Evolutionary conservation across 2,797 vertebrate species (phyloP), one percentile per base, ranked within the genome.

Genomic region (Gastrophryne carolinensis): DNA sequence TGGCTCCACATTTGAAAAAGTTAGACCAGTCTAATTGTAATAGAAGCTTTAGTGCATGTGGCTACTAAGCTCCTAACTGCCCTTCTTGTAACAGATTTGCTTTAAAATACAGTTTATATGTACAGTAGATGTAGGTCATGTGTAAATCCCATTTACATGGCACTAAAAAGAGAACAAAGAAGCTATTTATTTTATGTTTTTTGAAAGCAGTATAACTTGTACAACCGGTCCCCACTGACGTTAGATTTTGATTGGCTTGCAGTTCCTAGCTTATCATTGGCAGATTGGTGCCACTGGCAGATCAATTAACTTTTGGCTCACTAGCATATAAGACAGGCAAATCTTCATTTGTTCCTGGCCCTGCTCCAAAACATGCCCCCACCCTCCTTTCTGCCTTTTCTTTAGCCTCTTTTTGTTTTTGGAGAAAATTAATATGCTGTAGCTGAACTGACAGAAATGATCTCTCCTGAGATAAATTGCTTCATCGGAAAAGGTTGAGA

Each of bases 391-490:
- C 66, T 75, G 79, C 82, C 80, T 74, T 70, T 50, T 49, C 3
- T 67, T 29, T 60, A 47, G 19, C 29, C 17, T 84, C 86, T 88
- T 78, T 70, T 91, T 87, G 87, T 90, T 90, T 89, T 89, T 88
- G 85, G 24, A 78, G 10, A 86, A 89, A 90, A 92, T 92, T 91
- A 89, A 92, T 92, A 89, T 85, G 83, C 82, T 75, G 58, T 90
- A 90, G 89, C 90, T 88, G 84, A 84, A 82, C 86, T 10, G 84
- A 89, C 89, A 84, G 84, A 85, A 89, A 86, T 87, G 82, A 86
- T 85, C 79, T 81, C 75, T 82, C 79, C 85, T 83, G 90, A 91
- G 90, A 92, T 89, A 91, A 92, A 92, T 92, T 86, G 86, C 87
- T 78, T 86, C 63, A 82, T 79, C 87, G 87, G 88, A 89, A 87